Percentiles rank a stretch among this genome's conserved stretches.
phyloP scores from a whole-genome alignment of 2,113 vertebrate species.

The Ramphastos sulfuratus region DNA sequence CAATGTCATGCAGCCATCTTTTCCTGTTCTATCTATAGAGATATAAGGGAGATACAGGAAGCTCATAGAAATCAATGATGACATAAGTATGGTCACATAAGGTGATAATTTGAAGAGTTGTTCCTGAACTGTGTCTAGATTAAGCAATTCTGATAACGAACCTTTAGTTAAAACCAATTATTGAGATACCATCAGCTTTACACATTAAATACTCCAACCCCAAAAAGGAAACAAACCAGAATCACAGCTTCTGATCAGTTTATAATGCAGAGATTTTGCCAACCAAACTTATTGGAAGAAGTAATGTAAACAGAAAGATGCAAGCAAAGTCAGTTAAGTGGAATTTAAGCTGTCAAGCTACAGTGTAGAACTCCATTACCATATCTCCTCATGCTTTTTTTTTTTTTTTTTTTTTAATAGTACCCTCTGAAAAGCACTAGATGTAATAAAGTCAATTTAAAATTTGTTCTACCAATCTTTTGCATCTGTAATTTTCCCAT shows the following conservation, averaged over 20 bases:
- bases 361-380: conserved; percentile 75
- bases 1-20: neutral
- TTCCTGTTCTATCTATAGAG: neutral
- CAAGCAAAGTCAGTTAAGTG: conserved; percentile 67
- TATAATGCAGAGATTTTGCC: conserved; percentile 51
- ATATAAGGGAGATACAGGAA: neutral
- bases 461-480: conserved; percentile 90
- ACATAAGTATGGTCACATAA: conserved; percentile 17
- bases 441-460: conserved; percentile 89
- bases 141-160: conserved; percentile 34
- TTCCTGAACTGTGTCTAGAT: conserved; percentile 5
- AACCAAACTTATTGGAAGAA: conserved; percentile 63
- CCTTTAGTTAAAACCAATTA: conserved; percentile 49
- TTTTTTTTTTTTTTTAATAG: conserved; percentile 79
- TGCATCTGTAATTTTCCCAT: conserved; percentile 90
- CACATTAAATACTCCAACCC: conserved; percentile 28
- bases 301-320: conserved; percentile 65
- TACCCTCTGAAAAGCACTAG: conserved; percentile 83
- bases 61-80: conserved; percentile 29
- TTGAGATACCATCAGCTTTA: conserved; percentile 14
- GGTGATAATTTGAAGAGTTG: conserved; percentile 10
- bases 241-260: conserved; percentile 63
- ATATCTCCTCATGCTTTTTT: conserved; percentile 72
- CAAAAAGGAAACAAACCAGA: conserved; percentile 62
- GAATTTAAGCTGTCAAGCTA: conserved; percentile 73